Percentiles rank a stretch among this genome's conserved stretches.
phyloP scores from a whole-genome alignment of 2,888 invertebrate genomes.

The Leucozona laternaria region DNA sequence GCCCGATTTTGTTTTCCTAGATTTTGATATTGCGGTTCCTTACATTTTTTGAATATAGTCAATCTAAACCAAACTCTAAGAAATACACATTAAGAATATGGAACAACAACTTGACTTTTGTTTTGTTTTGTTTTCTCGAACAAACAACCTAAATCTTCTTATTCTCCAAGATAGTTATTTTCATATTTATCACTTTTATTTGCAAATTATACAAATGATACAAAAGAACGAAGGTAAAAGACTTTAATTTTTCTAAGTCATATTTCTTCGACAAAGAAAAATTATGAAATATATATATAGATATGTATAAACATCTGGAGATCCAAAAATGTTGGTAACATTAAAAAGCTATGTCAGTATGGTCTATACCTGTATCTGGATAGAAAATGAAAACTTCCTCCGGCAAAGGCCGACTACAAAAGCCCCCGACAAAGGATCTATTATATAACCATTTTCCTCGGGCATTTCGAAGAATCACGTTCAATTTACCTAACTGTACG shows the following conservation, averaged over 20 bases:
- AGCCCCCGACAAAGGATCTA: background rate
- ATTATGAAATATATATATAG: background rate
- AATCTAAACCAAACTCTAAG: too few species aligned
- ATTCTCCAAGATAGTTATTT: too few species aligned
- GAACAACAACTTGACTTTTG: too few species aligned
- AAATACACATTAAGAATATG: too few species aligned
- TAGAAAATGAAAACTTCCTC: background rate
- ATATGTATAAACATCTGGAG: background rate
- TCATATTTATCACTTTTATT: too few species aligned
- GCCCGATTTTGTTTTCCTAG: too few species aligned
- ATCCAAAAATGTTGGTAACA: background rate
- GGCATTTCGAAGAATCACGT: background rate
- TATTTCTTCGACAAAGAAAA: background rate
- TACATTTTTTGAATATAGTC: too few species aligned
- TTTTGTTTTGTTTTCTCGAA: too few species aligned
- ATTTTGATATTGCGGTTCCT: too few species aligned
- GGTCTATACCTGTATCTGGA: background rate
- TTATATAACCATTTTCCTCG: background rate
- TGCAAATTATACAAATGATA: background rate
- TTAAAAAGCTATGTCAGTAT: constrained; percentile 4
- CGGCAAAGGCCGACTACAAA: constrained; percentile 23
- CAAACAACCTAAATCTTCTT: too few species aligned
- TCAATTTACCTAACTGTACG: constrained; percentile 3
- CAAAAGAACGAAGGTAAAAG: background rate
- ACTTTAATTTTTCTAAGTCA: background rate